A percentile compares a stretch with the other conserved stretches of the same genome.
These are phyloP conservation scores for Apamea epomidion DNA, from an alignment of 2,888 invertebrate genomes.

Conservation along the genomic window DNA sequence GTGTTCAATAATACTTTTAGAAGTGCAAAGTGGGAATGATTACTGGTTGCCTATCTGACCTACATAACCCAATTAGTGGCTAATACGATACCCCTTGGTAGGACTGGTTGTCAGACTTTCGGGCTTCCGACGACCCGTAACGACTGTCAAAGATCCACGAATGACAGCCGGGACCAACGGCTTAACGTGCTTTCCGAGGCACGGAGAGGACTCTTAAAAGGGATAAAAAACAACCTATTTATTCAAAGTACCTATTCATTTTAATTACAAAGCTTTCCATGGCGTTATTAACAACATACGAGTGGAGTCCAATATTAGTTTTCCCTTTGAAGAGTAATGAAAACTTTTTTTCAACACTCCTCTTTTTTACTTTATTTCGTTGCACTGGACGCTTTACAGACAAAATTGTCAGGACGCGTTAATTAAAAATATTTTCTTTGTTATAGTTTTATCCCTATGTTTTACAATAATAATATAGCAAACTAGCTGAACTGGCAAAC, in stretches of 20 bases:
- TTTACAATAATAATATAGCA: no score
- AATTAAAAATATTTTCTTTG: background rate
- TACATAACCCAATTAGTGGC: no score
- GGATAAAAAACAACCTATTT: background rate
- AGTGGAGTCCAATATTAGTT: slow-evolving; percentile 19
- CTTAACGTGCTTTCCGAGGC: no score
- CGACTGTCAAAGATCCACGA: no score
- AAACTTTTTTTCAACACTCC: slow-evolving; percentile 19
- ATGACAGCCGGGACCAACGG: no score
- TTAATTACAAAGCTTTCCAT: background rate
- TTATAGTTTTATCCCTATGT: background rate
- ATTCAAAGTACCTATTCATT: background rate
- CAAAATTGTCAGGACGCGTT: background rate
- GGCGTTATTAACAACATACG: background rate
- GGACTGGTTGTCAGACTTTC: no score
- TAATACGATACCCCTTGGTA: no score
- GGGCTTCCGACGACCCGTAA: no score
- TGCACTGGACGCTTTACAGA: slow-evolving; percentile 5
- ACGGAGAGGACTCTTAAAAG: background rate
- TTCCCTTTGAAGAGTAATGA: slow-evolving; percentile 31
- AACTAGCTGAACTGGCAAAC: no score
- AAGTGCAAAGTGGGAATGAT: background rate
- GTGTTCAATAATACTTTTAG: background rate
- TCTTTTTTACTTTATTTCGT: slow-evolving; percentile 8
- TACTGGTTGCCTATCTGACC: no score